Evolutionary conservation across 2,113 vertebrate genomes (phyloP).

Genomic region (Ancistrus triradiatus): DNA sequence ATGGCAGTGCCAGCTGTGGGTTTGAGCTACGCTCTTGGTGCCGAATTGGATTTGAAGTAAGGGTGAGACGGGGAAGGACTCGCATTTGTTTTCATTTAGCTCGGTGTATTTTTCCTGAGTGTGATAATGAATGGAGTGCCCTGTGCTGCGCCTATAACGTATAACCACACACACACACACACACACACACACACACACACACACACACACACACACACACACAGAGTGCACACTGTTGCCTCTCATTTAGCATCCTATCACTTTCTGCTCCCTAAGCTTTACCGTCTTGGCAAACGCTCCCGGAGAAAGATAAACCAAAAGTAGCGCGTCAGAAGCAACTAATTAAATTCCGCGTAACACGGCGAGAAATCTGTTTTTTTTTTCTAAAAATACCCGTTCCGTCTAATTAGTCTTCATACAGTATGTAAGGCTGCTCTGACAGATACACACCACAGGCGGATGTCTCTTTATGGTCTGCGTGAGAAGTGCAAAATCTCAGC

Average conservation of each 20-base stretch:
- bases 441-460: too few species aligned
- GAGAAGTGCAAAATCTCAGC: too few species aligned
- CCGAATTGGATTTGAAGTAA: neutral
- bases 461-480: too few species aligned
- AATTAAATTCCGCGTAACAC: neutral
- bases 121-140: neutral
- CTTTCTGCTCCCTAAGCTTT: neutral
- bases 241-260: neutral
- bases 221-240: neutral
- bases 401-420: too few species aligned
- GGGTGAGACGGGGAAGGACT: slow-evolving; percentile 10
- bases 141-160: neutral
- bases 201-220: too few species aligned
- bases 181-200: neutral
- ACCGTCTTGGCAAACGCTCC: neutral
- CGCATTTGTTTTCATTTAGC: neutral
- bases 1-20: neutral
- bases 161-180: neutral
- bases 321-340: neutral
- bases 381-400: too few species aligned
- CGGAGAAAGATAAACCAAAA: neutral
- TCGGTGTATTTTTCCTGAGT: neutral
- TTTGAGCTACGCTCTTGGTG: neutral
- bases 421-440: too few species aligned
- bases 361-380: too few species aligned